phyloP scores from a whole-genome alignment of 2,797 vertebrate genomes.

The Simalia tracyae region DNA sequence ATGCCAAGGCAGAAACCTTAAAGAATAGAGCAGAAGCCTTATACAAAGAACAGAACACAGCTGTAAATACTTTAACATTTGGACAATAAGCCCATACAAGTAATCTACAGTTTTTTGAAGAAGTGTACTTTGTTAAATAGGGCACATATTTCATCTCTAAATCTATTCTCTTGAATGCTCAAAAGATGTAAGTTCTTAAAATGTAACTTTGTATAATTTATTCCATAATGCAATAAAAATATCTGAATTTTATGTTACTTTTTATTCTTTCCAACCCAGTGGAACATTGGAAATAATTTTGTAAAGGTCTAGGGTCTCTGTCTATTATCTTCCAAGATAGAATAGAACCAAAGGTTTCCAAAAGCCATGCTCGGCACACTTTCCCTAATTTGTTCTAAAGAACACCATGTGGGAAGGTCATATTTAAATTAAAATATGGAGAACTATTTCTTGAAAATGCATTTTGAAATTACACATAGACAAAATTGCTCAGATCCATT shows the following conservation, averaged over 20 bases:
- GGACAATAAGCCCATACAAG: slow-evolving; percentile 71
- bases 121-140: slow-evolving; percentile 17
- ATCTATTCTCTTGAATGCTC: background rate
- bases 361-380: background rate
- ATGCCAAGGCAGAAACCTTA: slow-evolving; percentile 87
- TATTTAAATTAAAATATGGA: background rate
- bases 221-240: slow-evolving; percentile 34
- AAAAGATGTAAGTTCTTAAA: slow-evolving; percentile 6
- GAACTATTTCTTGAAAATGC: background rate
- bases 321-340: background rate
- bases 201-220: slow-evolving; percentile 11
- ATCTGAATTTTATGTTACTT: slow-evolving; percentile 12
- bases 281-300: background rate
- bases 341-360: background rate
- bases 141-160: slow-evolving; percentile 14
- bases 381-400: background rate
- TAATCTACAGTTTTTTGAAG: background rate
- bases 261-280: background rate
- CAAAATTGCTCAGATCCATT: background rate
- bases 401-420: background rate
- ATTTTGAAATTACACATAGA: background rate
- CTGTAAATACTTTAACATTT: slow-evolving; percentile 78
- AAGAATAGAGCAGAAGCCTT: slow-evolving; percentile 87
- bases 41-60: slow-evolving; percentile 80
- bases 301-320: background rate